Conservation (phyloP, 2,113 vertebrate genomes). For the Hemicordylus capensis region DNA sequence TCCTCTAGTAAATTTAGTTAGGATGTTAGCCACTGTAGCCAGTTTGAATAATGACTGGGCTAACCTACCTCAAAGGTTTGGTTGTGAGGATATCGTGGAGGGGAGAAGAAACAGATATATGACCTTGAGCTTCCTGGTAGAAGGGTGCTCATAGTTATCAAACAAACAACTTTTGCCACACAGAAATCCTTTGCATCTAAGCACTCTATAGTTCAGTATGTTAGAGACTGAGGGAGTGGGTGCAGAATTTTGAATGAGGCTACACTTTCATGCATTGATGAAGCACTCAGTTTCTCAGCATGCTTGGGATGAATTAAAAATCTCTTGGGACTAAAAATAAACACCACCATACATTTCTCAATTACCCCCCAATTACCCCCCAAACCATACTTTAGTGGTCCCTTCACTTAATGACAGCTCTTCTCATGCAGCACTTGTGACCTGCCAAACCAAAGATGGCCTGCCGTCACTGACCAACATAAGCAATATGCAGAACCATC, state of each 20-base stretch:
- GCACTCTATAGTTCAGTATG: not conserved
- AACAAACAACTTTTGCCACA: not conserved
- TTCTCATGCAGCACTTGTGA: not conserved
- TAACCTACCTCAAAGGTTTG: too few relatives aligned
- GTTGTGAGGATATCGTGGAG: too few relatives aligned
- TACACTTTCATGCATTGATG: conserved; percentile 12
- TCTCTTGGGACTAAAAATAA: not conserved
- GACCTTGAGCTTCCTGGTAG: too few relatives aligned
- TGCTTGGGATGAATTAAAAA: not conserved
- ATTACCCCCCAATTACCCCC: not conserved
- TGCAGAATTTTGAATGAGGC: conserved; percentile 3
- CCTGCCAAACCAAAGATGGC: not conserved
- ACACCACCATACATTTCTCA: too few relatives aligned
- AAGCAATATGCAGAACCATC: too few relatives aligned
- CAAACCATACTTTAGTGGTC: conserved; percentile 18
- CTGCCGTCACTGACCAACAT: too few relatives aligned
- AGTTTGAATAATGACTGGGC: too few relatives aligned
- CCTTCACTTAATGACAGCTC: not conserved
- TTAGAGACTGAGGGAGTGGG: not conserved
- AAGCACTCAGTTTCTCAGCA: conserved; percentile 21
- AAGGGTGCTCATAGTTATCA: too few relatives aligned
- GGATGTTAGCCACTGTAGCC: too few relatives aligned
- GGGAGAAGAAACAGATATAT: too few relatives aligned
- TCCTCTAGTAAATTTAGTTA: too few relatives aligned
- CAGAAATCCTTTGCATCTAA: not conserved